These are phyloP conservation scores for Dendropsophus ebraccatus DNA, from an alignment of 2,113 vertebrate species.

Conservation along the genomic window DNA sequence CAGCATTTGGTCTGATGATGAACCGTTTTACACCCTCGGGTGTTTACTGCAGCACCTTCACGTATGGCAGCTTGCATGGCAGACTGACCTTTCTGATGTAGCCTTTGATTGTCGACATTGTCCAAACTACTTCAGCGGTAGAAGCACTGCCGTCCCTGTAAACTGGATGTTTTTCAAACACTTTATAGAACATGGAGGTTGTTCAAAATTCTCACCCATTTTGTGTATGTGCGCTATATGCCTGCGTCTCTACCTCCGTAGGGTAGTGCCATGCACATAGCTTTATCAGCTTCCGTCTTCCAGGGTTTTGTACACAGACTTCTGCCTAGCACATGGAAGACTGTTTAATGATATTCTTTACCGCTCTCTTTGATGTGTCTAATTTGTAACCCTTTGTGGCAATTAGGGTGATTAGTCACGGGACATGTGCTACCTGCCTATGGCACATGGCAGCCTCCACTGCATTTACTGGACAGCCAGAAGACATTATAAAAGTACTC, in stretches of 20 bases:
- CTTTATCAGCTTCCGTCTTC: too few relatives aligned
- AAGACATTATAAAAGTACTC: neutral
- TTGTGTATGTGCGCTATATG: neutral
- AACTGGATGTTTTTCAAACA: neutral
- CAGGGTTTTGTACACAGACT: neutral
- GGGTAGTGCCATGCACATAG: neutral
- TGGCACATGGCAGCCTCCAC: neutral
- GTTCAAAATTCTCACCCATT: neutral
- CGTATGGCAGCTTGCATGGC: neutral
- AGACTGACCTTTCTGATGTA: constrained; percentile 5
- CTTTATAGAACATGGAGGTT: neutral
- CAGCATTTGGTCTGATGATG: constrained; percentile 32
- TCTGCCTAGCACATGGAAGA: neutral
- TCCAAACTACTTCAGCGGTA: neutral
- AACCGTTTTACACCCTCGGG: constrained; percentile 11
- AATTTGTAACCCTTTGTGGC: neutral
- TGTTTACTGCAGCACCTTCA: constrained; percentile 23
- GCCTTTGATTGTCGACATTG: neutral
- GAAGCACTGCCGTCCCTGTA: neutral
- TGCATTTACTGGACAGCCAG: neutral
- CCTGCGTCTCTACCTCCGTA: neutral
- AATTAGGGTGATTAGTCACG: neutral
- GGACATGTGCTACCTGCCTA: neutral
- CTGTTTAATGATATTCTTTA: neutral
- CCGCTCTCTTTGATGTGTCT: neutral